Conservation (phyloP, 2,888 invertebrate species). For the Mactromeris polynyma region DNA sequence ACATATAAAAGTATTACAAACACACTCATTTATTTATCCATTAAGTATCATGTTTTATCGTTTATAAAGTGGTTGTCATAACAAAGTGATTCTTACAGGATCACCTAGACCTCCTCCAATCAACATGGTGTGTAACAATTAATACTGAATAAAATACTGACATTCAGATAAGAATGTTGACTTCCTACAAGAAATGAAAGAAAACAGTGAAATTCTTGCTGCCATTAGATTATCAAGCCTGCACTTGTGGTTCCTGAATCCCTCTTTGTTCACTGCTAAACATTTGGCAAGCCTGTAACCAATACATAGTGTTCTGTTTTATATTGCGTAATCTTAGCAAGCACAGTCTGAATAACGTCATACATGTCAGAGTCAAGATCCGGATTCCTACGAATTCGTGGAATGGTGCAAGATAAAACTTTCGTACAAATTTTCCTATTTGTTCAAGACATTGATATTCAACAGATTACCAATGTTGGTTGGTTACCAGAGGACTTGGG, state of each 20-base stretch:
- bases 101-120: not conserved
- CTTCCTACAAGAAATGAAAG: not conserved
- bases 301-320: slow-evolving; percentile 27
- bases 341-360: slow-evolving; percentile 17
- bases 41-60: not conserved
- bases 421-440: slow-evolving; percentile 35
- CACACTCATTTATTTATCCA: not conserved
- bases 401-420: slow-evolving; percentile 32
- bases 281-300: not conserved
- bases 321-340: slow-evolving; percentile 20
- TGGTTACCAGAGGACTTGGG: not conserved
- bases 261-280: not conserved
- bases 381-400: slow-evolving; percentile 25
- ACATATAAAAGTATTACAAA: not conserved
- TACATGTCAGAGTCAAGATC: slow-evolving; percentile 24
- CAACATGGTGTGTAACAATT: not conserved
- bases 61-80: not conserved
- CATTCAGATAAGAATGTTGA: not conserved
- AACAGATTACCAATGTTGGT: slow-evolving; percentile 18
- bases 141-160: not conserved
- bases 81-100: not conserved
- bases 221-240: not conserved
- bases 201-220: slow-evolving; percentile 3
- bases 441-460: slow-evolving; percentile 30
- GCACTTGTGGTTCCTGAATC: not conserved